Base-by-base conservation (phyloP, 2,888 invertebrate genomes). In the Eupelmus urozonus region DNA sequence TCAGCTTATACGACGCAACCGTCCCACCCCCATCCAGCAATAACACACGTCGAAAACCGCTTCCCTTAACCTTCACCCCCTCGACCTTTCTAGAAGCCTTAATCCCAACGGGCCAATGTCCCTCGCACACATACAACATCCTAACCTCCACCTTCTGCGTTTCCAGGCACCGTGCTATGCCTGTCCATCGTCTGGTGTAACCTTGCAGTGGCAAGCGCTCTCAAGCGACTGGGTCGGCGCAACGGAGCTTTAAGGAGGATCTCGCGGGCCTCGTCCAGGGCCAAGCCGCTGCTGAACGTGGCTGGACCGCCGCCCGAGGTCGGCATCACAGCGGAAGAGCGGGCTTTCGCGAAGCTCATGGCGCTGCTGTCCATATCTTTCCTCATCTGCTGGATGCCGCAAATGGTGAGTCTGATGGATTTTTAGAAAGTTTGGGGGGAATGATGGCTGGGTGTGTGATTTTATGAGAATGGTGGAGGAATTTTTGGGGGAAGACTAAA, bases 381-480 rank as follows among this genome's bases (percentile, higher is more conserved):
- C 88, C 94, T 96, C 85, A 90, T 94, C 57, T 96, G 96, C 90
- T 97, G 96, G 96, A 92, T 96, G 90, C 96, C 96, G 27, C 96
- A 96, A 90, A 94, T 96, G 95, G 96, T 96, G 87, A 92, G 91
- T 82, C n/a, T n/a, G n/a, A n/a, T n/a, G n/a, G n/a, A n/a, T n/a
- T n/a, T n/a, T n/a, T n/a, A n/a, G n/a, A n/a, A n/a, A n/a, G n/a
- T n/a, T n/a, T n/a, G n/a, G n/a, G n/a, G n/a, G n/a, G n/a, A n/a
- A n/a, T n/a, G n/a, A n/a, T n/a, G n/a, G n/a, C n/a, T n/a, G n/a
- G n/a, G n/a, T n/a, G n/a, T n/a, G n/a, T n/a, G n/a, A n/a, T n/a
- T n/a, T n/a, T n/a, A n/a, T n/a, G n/a, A n/a, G n/a, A n/a, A n/a
- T n/a, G n/a, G n/a, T n/a, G n/a, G n/a, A n/a, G n/a, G n/a, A n/a